Evolutionary conservation across 2,888 invertebrate genomes (phyloP).

Genomic region (Deroplatys truncata): DNA sequence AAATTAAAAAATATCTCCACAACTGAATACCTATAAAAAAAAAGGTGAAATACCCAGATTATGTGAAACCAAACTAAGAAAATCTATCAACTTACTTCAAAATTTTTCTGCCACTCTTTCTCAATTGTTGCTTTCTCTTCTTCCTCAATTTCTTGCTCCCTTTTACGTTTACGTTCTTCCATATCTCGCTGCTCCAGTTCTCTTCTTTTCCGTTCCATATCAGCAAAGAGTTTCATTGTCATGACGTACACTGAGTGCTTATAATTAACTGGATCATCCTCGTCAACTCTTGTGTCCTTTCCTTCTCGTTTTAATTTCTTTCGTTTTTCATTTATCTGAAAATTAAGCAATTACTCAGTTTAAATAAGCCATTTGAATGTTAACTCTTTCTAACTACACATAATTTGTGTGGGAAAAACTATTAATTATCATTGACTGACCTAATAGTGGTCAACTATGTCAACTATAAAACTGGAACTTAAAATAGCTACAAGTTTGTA

Average conservation of each 20-base stretch:
- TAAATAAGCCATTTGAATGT: slow-evolving; percentile 13
- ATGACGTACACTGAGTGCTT: slow-evolving; percentile 96
- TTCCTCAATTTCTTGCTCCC: slow-evolving; percentile 89
- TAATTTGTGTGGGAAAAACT: no score
- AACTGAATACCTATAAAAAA: no score
- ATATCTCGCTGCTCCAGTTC: slow-evolving; percentile 84
- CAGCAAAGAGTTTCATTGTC: slow-evolving; percentile 96
- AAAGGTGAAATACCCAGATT: no score
- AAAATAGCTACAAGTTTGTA: no score
- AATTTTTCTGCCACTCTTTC: slow-evolving; percentile 98
- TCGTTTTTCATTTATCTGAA: slow-evolving; percentile 83
- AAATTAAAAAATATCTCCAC: no score
- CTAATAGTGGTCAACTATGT: no score
- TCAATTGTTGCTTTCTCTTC: slow-evolving; percentile 86
- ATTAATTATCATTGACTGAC: no score
- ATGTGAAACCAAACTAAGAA: no score
- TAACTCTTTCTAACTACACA: no score
- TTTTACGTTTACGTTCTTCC: slow-evolving; percentile 89
- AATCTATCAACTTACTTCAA: slow-evolving; percentile 62
- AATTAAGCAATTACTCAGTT: slow-evolving; percentile 33
- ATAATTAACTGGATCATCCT: slow-evolving; percentile 79
- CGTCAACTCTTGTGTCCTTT: slow-evolving; percentile 67
- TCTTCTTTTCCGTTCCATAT: slow-evolving; percentile 87
- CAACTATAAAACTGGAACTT: no score
- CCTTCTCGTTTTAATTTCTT: slow-evolving; percentile 93